These are phyloP conservation scores for Ellobius talpinus DNA, from an alignment of 2,113 vertebrate genomes.

Conservation along the genomic window DNA sequence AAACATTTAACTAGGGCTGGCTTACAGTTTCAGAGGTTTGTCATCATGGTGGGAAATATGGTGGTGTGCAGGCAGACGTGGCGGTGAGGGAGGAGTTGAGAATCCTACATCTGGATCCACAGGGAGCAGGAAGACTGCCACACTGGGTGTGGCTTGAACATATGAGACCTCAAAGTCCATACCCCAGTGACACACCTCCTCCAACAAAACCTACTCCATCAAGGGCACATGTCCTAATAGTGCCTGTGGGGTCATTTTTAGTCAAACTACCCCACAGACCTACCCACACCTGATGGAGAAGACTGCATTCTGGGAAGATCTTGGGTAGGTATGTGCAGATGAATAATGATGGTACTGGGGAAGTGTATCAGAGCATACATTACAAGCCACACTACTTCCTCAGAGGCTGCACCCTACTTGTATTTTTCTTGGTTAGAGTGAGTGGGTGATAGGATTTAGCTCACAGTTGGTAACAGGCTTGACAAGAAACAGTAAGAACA, in stretches of 20 bases:
- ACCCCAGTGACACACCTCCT: neutral
- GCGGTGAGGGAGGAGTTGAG: neutral
- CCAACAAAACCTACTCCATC: neutral
- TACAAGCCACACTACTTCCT: neutral
- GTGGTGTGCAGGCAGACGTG: neutral
- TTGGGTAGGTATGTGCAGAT: neutral
- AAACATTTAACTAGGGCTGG: neutral
- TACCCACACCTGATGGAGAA: neutral
- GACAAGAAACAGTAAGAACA: conserved; percentile 69
- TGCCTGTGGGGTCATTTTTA: neutral
- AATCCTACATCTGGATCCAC: neutral
- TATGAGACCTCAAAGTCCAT: neutral
- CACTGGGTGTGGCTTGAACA: neutral
- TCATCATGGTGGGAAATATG: neutral
- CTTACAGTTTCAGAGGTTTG: neutral
- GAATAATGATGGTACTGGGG: neutral
- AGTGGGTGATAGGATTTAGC: conserved; percentile 63
- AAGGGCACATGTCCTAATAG: neutral
- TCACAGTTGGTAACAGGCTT: conserved; percentile 63
- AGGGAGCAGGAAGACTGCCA: neutral
- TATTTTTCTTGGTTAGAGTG: conserved; percentile 30
- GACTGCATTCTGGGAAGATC: neutral
- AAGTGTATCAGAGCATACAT: neutral
- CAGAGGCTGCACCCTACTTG: neutral
- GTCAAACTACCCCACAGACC: neutral